Percentiles rank a stretch among this genome's conserved stretches.
Evolutionary conservation across 2,113 vertebrate species (phyloP).

Genomic region (Lontra canadensis): DNA sequence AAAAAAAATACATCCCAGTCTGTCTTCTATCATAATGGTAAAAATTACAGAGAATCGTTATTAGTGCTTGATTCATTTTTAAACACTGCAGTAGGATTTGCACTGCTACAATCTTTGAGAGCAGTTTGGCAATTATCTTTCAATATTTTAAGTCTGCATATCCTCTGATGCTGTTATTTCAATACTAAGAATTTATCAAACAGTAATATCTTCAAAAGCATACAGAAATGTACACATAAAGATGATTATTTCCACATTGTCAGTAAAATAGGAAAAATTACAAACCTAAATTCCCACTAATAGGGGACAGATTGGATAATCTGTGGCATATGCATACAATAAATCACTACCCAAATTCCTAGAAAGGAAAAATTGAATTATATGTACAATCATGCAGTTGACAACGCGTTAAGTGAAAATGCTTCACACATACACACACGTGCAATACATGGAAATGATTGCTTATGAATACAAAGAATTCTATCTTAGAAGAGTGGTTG

Average conservation of each 20-base stretch:
- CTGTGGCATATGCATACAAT: background rate
- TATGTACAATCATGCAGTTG: background rate
- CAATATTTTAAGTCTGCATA: background rate
- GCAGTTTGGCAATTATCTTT: background rate
- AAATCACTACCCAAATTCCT: slow-evolving; percentile 6
- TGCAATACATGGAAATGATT: background rate
- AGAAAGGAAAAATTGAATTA: background rate
- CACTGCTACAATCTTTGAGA: background rate
- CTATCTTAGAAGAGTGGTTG: background rate
- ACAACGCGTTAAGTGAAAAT: background rate
- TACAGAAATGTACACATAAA: background rate
- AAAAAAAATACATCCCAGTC: background rate
- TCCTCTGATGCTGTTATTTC: background rate
- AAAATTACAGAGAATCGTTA: background rate
- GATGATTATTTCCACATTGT: background rate
- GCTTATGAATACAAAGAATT: background rate
- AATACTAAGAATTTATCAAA: background rate
- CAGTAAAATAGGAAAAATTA: background rate
- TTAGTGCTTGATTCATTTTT: background rate
- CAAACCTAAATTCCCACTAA: background rate
- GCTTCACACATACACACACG: background rate
- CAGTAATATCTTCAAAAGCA: background rate
- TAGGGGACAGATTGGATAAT: background rate
- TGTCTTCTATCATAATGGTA: background rate
- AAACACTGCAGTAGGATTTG: background rate